A percentile compares a stretch with the other conserved stretches of the same genome.
Evolutionary conservation across 2,888 invertebrate genomes (phyloP).

Genomic region (Cheilosia variabilis): DNA sequence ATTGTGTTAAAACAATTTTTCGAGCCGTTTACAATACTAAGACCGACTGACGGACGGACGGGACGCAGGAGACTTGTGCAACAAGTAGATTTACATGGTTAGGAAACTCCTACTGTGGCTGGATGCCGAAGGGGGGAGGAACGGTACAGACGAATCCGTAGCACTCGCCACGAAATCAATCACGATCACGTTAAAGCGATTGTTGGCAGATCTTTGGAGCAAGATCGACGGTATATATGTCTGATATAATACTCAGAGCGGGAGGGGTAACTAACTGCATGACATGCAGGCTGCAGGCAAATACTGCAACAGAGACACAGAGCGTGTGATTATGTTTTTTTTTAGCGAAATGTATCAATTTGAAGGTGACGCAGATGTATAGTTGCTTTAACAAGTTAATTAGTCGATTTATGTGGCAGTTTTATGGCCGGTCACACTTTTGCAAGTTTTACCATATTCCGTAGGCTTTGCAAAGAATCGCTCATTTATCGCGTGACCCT

Average conservation of each 20-base stretch:
- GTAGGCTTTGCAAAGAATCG: neutral
- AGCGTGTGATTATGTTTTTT: slow-evolving; percentile 61
- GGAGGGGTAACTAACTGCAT: slow-evolving; percentile 5
- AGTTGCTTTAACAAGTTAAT: slow-evolving; percentile 62
- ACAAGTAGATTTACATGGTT: slow-evolving; percentile 71
- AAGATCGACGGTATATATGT: slow-evolving; percentile 45
- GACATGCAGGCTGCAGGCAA: slow-evolving; percentile 30
- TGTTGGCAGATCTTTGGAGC: slow-evolving; percentile 59
- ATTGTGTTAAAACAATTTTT: slow-evolving; percentile 75
- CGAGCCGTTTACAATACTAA: slow-evolving; percentile 54
- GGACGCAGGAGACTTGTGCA: slow-evolving; percentile 57
- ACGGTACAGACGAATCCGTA: slow-evolving; percentile 20
- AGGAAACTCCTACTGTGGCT: slow-evolving; percentile 34
- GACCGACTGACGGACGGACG: slow-evolving; percentile 4
- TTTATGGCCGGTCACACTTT: slow-evolving; percentile 30
- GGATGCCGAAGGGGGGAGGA: neutral
- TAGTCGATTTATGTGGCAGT: slow-evolving; percentile 31
- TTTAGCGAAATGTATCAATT: slow-evolving; percentile 58
- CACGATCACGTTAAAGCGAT: slow-evolving; percentile 66
- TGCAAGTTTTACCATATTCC: neutral
- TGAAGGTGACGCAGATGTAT: slow-evolving; percentile 41
- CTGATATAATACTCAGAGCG: slow-evolving; percentile 14
- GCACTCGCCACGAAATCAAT: slow-evolving; percentile 70
- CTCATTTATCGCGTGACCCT: too few species aligned
- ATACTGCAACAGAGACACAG: slow-evolving; percentile 42